Conservation (phyloP, 2,797 vertebrate genomes). For the Eulemur rubriventer region DNA sequence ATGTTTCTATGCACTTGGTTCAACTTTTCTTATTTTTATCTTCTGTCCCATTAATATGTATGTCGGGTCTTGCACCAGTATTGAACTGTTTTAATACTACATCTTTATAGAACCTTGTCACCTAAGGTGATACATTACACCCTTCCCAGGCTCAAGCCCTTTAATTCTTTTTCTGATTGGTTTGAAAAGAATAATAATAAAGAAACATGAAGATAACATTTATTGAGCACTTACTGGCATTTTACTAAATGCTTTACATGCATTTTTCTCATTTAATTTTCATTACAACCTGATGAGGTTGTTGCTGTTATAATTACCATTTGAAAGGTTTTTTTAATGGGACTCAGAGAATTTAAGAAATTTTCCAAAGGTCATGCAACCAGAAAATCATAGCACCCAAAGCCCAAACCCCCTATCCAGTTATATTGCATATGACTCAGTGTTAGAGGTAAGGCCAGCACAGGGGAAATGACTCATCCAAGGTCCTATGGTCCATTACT, state of each 20-base stretch:
- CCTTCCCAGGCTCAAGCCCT: background rate
- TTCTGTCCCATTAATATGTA: background rate
- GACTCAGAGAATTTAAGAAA: constrained; percentile 25
- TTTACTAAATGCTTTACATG: constrained; percentile 28
- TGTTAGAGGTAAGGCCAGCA: background rate
- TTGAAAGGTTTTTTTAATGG: constrained; percentile 37
- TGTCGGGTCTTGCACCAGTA: background rate
- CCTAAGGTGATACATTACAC: background rate
- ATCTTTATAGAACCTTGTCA: background rate
- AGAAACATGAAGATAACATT: background rate
- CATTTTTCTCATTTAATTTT: constrained; percentile 51
- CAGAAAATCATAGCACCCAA: background rate
- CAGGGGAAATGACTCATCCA: background rate
- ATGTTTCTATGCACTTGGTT: background rate
- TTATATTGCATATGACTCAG: background rate
- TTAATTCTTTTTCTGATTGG: background rate
- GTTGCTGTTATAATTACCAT: background rate
- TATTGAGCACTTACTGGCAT: constrained; percentile 22
- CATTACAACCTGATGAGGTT: background rate
- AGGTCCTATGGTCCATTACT: background rate
- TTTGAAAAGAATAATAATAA: constrained; percentile 38
- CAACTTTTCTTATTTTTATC: constrained; percentile 18
- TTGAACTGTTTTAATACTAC: background rate
- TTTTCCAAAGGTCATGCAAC: background rate
- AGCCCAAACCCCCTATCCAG: background rate